Base-by-base conservation (phyloP, 2,797 vertebrate species). In the Taenioides sp. region DNA sequence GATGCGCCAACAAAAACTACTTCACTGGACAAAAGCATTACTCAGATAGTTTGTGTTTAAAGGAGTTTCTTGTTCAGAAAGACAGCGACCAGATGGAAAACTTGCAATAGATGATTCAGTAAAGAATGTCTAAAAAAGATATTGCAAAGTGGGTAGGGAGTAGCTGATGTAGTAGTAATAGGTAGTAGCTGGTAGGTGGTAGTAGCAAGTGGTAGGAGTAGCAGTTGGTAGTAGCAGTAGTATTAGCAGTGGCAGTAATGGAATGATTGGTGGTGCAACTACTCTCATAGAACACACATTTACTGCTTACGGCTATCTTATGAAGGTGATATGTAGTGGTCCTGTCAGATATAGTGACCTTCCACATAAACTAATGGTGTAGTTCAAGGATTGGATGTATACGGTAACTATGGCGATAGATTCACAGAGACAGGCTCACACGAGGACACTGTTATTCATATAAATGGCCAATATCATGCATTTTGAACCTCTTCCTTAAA, bases 31-130 rank as follows among this genome's bases (percentile, higher is more conserved):
- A 11, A 70, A 57, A 12, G 55, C 61, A 70, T 68, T 66, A 63
- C 71, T 75, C 31, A 34, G 71, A 73, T 65, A 0, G 20, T 69
- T 23, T 66, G 2, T 52, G n/a, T 52, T 79, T 69, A 50, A 67
- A 66, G 4, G 18, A 34, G 57, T 49, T 62, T 0, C 1, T 17
- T 23, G 40, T 69, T 66, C 55, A 59, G 55, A 47, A 69, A 2
- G 25, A 50, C 34, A 28, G 4, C 59, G 10, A 67, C 55, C 71
- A 28, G 16, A 59, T 5, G 16, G 10, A n/a, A 17, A 31, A 37
- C 59, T 54, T 70, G 23, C 23, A 57, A 57, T 23, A 16, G 27
- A 47, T 69, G 23, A 17, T 16, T 3, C 14, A 18, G 5, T 10
- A 2, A 25, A 70, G 22, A 10, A 47, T 4, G 43, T 17, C 12